Base-by-base conservation (phyloP, 2,113 vertebrate species). In the Caranx ignobilis region DNA sequence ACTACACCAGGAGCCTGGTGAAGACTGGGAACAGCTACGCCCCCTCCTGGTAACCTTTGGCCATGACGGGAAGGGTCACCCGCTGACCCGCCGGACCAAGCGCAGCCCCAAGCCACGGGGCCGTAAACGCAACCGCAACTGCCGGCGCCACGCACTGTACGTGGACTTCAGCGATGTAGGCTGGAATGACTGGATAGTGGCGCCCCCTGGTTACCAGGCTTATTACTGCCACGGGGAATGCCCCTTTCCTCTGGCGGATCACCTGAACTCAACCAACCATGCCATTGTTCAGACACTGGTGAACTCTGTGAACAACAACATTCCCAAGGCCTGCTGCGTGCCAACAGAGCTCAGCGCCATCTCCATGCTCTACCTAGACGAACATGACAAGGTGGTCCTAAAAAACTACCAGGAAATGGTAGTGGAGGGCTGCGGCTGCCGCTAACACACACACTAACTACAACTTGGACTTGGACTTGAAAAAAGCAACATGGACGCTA, bases 341-440 rank as follows among this genome's bases (percentile, higher is more conserved):
- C 98, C 97, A 93, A 99, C 97, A 26, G 97, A 99, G 95, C 96
- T 99, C 84, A 99, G 97, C n/a, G 96, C 97, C 92, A 99, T 99
- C 93, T 99, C 97, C 90, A 99, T 99, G 98, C 96, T 99, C 61
- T 99, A 99, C 91, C 92, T 99, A 94, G 98, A 99, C 71, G 98
- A 99, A 93, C 97, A 99, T 74, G 97, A 99, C 94, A 98, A 98
- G 92, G 97, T 99, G 92, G 98, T 99, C 85, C 95, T 99, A 90
- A 99, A 99, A 92, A 99, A 99, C 95, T 99, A 99, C 93, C 98
- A 99, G 94, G 98, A 99, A 94, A 99, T 99, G 98, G 98, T 99
- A 70, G 98, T 99, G 76, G 97, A 99, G 92, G 98, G 98, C 47
- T 99, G 97, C 57, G 98, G 98, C 90, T 99, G 98, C 91, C 98